Evolutionary conservation across 2,797 vertebrate genomes (phyloP).

Genomic region (Sciurus vulgaris): DNA sequence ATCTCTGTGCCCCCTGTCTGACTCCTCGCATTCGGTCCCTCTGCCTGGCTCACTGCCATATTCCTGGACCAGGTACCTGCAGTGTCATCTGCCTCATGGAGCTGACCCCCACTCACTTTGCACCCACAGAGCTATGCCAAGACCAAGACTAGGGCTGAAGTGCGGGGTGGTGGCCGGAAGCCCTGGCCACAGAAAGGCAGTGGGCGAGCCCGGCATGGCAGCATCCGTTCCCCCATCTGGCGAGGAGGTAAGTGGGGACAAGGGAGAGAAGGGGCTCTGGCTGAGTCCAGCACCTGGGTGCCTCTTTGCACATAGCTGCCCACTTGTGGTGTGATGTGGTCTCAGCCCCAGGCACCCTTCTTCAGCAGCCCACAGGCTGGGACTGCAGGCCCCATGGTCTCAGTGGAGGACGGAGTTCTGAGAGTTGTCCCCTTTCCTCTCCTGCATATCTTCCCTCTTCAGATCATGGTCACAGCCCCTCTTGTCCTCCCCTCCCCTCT

Average conservation of each 20-base stretch:
- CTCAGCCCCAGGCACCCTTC: background rate
- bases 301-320: background rate
- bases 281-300: background rate
- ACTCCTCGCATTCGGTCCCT: too few relatives aligned
- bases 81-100: background rate
- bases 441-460: background rate
- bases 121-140: conserved; percentile 91
- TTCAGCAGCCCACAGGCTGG: too few relatives aligned
- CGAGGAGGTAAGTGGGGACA: conserved; percentile 89
- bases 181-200: conserved; percentile 94
- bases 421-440: background rate
- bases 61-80: background rate
- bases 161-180: conserved; percentile 93
- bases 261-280: background rate
- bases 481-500: too few relatives aligned
- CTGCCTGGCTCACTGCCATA: background rate
- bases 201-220: conserved; percentile 92
- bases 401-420: background rate
- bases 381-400: background rate
- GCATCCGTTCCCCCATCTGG: conserved; percentile 94
- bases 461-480: background rate
- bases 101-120: background rate
- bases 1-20: background rate
- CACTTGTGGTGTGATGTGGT: background rate
- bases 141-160: conserved; percentile 92